Evolutionary conservation across 2,797 vertebrate species (phyloP), one percentile per base, ranked within the genome.

Genomic region (Leptoclinus maculatus): DNA sequence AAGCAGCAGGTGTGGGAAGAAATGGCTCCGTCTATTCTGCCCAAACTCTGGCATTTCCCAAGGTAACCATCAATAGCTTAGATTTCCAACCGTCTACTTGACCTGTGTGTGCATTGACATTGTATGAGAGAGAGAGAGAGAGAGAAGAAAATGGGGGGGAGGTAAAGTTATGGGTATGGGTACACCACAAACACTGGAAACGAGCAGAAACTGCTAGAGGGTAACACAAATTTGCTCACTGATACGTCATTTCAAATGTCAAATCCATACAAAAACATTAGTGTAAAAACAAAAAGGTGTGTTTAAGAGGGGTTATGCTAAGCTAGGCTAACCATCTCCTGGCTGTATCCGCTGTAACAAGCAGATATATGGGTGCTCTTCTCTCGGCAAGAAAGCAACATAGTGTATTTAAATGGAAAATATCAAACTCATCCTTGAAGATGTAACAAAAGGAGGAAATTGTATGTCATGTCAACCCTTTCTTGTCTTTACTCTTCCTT

Each of bases 1-100:
- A 88, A 83, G 84, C 83, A 83, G 80, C 87, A 92, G 85, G 91
- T 94, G 91, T 93, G 90, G 86, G 90, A 92, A 90, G 72, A 90
- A 90, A 86, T 82, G 65, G 51, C 62, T 83, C n/a, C 1, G 38
- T 71, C 82, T 87, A 69, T 90, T 90, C 88, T 86, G 56, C 62
- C 65, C 32, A 62, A 80, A 83, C 59, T 49, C 67, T 78, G 75
- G 76, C 87, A 82, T 92, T 92, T 94, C 89, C 90, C 92, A 88
- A 89, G 86, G 93, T 86, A 83, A 77, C 79, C 77, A 88, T 88
- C 82, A 71, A 54, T 88, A 89, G 92, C 86, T 92, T 89, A 56
- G 89, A 86, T 93, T 94, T 92, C 91, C 86, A 90, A 84, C 88
- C 12, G 71, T 81, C 86, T 78, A 62, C 64, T 62, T 87, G 82